phyloP scores from a whole-genome alignment of 2,113 vertebrate species.

The Ammodytes dubius region DNA sequence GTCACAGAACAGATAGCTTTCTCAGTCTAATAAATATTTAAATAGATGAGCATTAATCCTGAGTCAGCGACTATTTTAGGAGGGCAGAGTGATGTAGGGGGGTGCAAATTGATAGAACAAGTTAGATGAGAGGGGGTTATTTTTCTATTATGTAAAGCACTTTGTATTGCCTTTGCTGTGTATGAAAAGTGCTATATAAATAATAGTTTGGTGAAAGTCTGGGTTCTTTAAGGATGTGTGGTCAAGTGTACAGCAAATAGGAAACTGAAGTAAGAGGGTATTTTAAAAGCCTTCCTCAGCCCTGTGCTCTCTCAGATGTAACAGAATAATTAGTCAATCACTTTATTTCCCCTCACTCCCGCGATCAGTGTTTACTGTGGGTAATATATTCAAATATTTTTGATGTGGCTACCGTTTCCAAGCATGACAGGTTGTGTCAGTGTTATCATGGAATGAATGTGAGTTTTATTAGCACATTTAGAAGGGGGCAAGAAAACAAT shows the following conservation, averaged over 20 bases:
- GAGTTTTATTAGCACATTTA: not conserved
- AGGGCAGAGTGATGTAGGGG: slow-evolving; percentile 21
- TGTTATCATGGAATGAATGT: slow-evolving; percentile 15
- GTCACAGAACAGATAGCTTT: slow-evolving; percentile 59
- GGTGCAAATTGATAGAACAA: slow-evolving; percentile 30
- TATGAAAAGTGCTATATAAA: too few relatives aligned
- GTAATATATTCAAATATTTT: slow-evolving; percentile 63
- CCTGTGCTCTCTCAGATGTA: slow-evolving; percentile 28
- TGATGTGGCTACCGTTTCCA: slow-evolving; percentile 56
- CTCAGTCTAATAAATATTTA: slow-evolving; percentile 79
- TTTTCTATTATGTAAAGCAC: too few relatives aligned
- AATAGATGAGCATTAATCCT: slow-evolving; percentile 74
- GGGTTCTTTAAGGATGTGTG: not conserved
- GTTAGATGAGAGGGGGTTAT: not conserved
- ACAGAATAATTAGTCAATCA: slow-evolving; percentile 49
- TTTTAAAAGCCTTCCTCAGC: not conserved
- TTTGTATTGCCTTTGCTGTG: too few relatives aligned
- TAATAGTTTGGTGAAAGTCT: too few relatives aligned
- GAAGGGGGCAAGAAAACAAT: not conserved
- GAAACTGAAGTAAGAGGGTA: not conserved
- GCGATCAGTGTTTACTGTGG: slow-evolving; percentile 44
- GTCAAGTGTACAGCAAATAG: not conserved
- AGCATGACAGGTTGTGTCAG: not conserved
- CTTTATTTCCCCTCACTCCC: slow-evolving; percentile 36
- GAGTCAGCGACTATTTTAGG: slow-evolving; percentile 77